These are phyloP conservation scores for Tamias sibiricus DNA, from an alignment of 2,113 vertebrate genomes.

Conservation along the genomic window DNA sequence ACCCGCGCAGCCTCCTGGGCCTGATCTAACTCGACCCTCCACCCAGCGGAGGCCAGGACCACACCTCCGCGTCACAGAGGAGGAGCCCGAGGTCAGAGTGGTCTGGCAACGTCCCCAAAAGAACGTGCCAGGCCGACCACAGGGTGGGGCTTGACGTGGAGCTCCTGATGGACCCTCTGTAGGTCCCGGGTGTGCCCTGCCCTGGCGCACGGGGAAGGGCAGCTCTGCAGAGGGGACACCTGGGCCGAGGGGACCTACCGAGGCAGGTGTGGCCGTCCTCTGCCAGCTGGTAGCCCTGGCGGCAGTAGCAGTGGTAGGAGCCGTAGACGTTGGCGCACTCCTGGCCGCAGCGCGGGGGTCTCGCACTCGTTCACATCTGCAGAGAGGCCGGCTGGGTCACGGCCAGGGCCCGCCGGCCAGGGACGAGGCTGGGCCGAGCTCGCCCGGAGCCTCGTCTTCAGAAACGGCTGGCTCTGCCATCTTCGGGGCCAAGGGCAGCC, in stretches of 20 bases:
- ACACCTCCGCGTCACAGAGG: background rate
- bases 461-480: background rate
- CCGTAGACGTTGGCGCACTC: slow-evolving; percentile 97
- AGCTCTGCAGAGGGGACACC: background rate
- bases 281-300: slow-evolving; percentile 93
- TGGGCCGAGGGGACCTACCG: slow-evolving; percentile 84
- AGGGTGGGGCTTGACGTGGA: background rate
- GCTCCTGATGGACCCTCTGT: rapidly evolving
- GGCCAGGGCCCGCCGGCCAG: too few species aligned
- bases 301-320: slow-evolving; percentile 97
- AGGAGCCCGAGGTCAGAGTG: background rate
- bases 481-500: background rate
- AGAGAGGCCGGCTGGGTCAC: rapidly evolving
- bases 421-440: background rate
- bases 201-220: rapidly evolving
- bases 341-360: slow-evolving; percentile 92
- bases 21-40: too few species aligned
- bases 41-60: background rate
- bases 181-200: background rate
- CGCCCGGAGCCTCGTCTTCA: background rate
- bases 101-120: background rate
- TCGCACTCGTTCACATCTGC: slow-evolving; percentile 96
- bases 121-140: rapidly evolving
- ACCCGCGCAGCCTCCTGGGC: background rate
- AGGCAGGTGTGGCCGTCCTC: slow-evolving; percentile 94